Evolutionary conservation across 2,113 vertebrate species (phyloP), one percentile per base, ranked within the genome.

Genomic region (Sander vitreus): DNA sequence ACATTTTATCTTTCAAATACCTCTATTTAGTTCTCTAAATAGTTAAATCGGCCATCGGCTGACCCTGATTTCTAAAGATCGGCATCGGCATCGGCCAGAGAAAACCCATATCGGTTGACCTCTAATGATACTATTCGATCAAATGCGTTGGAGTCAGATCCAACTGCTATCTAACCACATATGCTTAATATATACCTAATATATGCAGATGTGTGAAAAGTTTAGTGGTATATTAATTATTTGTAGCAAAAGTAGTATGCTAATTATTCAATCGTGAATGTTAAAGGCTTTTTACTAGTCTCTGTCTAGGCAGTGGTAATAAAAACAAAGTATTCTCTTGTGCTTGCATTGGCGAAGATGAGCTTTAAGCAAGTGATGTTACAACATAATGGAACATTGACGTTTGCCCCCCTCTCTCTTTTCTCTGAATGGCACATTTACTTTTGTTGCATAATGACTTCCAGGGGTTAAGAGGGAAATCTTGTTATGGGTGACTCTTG

Each of bases 361-460:
- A 68, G 9, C 6, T 83, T 72, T 57, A 45, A 51, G 23, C 15
- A 36, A 62, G 4, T 19, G 0, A 54, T 53, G 16, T 33, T 23
- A 19, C 3, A 70, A 27, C 71, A 39, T 80, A 55, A 39, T 59
- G 12, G 16, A 14, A 51, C 27, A 76, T 5, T 60, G 6, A 19
- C 3, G 0, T 70, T 70, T 80, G 57, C 43, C 13, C 58, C 23
- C 19, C 48, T 51, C 5, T 5, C 0, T 60, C 39, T 68, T 66
- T 68, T 73, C 77, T 74, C 16, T 72, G n/a, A 78, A 69, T 64
- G 33, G 65, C 27, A 80, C 19, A 50, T 74, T 33, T 74, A 18
- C 53, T 66, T 73, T 73, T 69, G 58, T 88, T 69, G 36, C 73
- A 72, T 75, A 67, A 85, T 67, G 27, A 76, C 51, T 73, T 63